Percentiles rank a stretch among this genome's conserved stretches.
phyloP scores from a whole-genome alignment of 2,888 invertebrate species.

The Apodemia duryi region DNA sequence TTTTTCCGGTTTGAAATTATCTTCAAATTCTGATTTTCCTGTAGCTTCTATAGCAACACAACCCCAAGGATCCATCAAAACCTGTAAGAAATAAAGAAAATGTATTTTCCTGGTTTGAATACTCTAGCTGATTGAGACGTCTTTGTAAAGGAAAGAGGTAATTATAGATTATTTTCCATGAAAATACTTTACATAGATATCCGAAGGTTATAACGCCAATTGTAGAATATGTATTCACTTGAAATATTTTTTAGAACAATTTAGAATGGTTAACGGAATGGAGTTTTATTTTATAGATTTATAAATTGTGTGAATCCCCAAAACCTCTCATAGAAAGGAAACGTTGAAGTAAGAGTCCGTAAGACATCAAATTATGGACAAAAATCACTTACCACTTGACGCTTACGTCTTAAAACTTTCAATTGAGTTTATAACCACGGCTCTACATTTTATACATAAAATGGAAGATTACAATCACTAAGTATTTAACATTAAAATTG shows the following conservation, averaged over 20 bases:
- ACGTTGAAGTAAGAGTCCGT: no score
- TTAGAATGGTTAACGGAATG: no score
- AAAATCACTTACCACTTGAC: neutral
- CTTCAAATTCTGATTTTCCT: constrained; percentile 71
- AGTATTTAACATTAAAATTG: constrained; percentile 47
- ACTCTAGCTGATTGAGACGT: neutral
- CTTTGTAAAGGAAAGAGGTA: neutral
- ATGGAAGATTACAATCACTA: constrained; percentile 49
- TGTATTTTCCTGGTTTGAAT: constrained; percentile 18
- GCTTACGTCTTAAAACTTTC: constrained; percentile 6
- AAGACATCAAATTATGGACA: no score
- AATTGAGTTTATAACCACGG: constrained; percentile 16
- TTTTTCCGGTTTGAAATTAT: constrained; percentile 71
- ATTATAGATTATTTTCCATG: neutral
- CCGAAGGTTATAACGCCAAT: constrained; percentile 16
- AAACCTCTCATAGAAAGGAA: no score
- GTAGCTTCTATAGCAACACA: constrained; percentile 46
- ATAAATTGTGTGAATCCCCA: no score
- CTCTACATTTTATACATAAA: constrained; percentile 20
- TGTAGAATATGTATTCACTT: neutral
- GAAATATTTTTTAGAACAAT: neutral
- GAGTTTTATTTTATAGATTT: no score
- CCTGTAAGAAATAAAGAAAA: constrained; percentile 34
- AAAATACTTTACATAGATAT: constrained; percentile 19
- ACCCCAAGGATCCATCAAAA: constrained; percentile 77